Evolutionary conservation across 2,797 vertebrate genomes (phyloP).

Genomic region (Siniperca obscura): DNA sequence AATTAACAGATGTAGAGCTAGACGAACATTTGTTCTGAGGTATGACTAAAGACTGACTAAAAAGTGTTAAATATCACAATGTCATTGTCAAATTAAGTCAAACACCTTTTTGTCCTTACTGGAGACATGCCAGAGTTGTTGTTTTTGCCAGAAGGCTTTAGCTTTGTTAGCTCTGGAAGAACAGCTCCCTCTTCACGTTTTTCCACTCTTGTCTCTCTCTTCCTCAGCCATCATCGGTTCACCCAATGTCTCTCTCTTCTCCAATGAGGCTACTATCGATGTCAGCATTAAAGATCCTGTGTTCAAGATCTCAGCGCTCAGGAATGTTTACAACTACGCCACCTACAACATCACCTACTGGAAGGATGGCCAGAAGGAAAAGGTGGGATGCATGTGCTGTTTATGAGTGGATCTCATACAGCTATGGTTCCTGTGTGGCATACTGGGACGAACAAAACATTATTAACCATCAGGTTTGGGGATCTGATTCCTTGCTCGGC

Average conservation of each 20-base stretch:
- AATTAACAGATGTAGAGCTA: neutral
- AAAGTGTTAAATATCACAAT: neutral
- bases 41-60: neutral
- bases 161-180: neutral
- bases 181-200: neutral
- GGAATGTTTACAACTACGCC: neutral
- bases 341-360: slow-evolving; percentile 76
- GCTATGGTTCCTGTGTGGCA: neutral
- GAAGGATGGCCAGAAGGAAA: slow-evolving; percentile 55
- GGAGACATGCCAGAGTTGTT: no score
- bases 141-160: neutral
- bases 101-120: no score
- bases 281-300: slow-evolving; percentile 68
- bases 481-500: neutral
- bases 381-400: slow-evolving; percentile 47
- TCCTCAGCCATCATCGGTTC: slow-evolving; percentile 72
- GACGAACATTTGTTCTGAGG: neutral
- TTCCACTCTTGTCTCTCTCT: slow-evolving; percentile 16
- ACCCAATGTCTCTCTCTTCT: slow-evolving; percentile 52
- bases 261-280: slow-evolving; percentile 46
- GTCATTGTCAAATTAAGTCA: neutral
- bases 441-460: neutral
- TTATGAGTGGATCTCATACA: neutral
- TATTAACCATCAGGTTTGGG: neutral
- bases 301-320: slow-evolving; percentile 45